Conservation (phyloP, 2,113 vertebrate species). For the Cygnus buccinator region DNA sequence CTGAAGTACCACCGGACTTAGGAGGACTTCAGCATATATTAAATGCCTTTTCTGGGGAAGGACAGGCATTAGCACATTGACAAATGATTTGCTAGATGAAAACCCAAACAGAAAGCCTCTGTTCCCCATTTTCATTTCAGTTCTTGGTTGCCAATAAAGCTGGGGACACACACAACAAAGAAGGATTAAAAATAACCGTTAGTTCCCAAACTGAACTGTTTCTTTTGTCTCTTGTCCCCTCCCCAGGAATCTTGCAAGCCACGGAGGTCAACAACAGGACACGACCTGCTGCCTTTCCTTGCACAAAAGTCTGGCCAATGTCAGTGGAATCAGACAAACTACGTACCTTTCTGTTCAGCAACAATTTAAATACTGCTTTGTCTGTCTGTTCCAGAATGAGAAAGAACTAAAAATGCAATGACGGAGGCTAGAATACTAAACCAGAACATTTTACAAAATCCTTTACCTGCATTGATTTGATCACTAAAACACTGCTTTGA, state of each 20-base stretch:
- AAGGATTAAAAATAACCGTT: background rate
- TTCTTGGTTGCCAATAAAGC: background rate
- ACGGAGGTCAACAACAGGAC: background rate
- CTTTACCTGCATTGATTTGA: background rate
- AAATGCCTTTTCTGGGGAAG: background rate
- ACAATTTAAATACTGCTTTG: background rate
- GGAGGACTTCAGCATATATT: background rate
- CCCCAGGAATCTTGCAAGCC: background rate
- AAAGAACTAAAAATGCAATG: background rate
- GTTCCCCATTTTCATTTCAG: background rate
- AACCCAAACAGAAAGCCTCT: background rate
- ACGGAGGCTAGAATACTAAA: background rate
- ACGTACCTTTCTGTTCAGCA: background rate
- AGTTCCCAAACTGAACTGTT: background rate
- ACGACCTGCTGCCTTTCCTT: background rate
- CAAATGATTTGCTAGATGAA: background rate
- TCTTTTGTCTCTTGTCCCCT: constrained; percentile 16
- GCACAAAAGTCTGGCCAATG: background rate
- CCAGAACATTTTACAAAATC: background rate
- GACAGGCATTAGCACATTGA: background rate
- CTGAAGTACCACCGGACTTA: background rate
- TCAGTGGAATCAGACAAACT: background rate
- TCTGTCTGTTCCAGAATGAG: background rate
- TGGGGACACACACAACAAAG: background rate
- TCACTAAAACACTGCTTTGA: background rate